A percentile compares a stretch with the other conserved stretches of the same genome.
Evolutionary conservation across 2,888 invertebrate species (phyloP).

Genomic region (Acronicta leporina): DNA sequence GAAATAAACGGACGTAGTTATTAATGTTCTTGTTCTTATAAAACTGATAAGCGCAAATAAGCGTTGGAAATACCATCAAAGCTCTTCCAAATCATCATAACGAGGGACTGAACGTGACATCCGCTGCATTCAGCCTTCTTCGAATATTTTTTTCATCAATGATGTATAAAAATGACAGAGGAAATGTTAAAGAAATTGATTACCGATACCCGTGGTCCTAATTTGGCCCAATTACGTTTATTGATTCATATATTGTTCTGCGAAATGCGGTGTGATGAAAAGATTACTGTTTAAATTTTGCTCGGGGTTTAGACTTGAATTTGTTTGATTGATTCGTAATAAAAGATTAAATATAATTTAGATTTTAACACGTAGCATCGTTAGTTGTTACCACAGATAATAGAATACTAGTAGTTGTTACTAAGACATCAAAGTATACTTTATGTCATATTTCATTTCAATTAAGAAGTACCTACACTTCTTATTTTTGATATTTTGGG

Average conservation of each 20-base stretch:
- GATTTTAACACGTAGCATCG: too few relatives aligned
- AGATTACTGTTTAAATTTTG: neutral
- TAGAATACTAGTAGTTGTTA: too few relatives aligned
- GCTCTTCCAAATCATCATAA: conserved; percentile 52
- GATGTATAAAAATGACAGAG: conserved; percentile 46
- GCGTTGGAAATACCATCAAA: conserved; percentile 7
- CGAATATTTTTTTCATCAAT: conserved; percentile 45
- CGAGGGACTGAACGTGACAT: conserved; percentile 66
- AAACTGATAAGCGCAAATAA: conserved; percentile 2
- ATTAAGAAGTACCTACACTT: too few relatives aligned
- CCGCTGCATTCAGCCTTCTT: conserved; percentile 50
- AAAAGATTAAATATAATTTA: neutral
- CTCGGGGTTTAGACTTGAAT: conserved; percentile 9
- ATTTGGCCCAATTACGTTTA: conserved; percentile 48
- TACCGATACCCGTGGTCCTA: conserved; percentile 39
- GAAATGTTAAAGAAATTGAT: conserved; percentile 49
- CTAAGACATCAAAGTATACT: too few relatives aligned
- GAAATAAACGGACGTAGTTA: neutral
- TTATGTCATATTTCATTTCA: too few relatives aligned
- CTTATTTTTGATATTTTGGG: too few relatives aligned
- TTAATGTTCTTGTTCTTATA: neutral
- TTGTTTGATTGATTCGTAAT: neutral
- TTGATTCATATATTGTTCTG: conserved; percentile 43
- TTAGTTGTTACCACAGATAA: too few relatives aligned
- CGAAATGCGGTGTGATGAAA: conserved; percentile 21